Conservation (phyloP, 2,888 invertebrate species). For the Napeogenes sylphis region DNA sequence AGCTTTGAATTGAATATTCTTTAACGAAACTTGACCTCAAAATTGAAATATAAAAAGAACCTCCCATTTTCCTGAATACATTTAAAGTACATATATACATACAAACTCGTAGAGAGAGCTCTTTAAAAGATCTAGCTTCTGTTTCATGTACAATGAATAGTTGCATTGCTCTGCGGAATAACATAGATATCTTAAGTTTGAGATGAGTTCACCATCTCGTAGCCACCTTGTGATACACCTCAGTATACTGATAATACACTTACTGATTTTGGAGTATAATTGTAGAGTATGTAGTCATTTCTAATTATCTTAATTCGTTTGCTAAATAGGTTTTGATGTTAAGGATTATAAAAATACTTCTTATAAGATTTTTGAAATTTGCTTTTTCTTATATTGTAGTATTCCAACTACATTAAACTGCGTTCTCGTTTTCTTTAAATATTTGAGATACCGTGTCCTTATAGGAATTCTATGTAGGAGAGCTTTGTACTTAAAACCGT, state of each 20-base stretch:
- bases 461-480: no score
- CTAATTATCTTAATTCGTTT: no score
- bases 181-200: slow-evolving; percentile 39
- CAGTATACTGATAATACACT: slow-evolving; percentile 25
- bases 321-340: no score
- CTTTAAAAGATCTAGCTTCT: not conserved
- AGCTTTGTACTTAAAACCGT: no score
- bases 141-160: slow-evolving; percentile 7
- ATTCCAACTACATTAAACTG: no score
- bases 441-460: no score
- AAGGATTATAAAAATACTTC: no score
- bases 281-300: no score
- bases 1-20: slow-evolving; percentile 1
- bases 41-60: slow-evolving; percentile 1
- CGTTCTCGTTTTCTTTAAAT: no score
- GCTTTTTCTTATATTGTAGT: no score
- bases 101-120: not conserved
- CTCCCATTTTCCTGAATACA: not conserved
- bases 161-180: slow-evolving; percentile 15
- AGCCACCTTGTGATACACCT: slow-evolving; percentile 32
- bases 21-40: slow-evolving; percentile 1
- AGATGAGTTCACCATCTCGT: slow-evolving; percentile 51
- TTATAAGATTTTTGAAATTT: no score
- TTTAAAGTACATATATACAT: not conserved
- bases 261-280: slow-evolving; percentile 1